Evolutionary conservation across 2,797 vertebrate genomes (phyloP).

Genomic region (Megaceryle alcyon): DNA sequence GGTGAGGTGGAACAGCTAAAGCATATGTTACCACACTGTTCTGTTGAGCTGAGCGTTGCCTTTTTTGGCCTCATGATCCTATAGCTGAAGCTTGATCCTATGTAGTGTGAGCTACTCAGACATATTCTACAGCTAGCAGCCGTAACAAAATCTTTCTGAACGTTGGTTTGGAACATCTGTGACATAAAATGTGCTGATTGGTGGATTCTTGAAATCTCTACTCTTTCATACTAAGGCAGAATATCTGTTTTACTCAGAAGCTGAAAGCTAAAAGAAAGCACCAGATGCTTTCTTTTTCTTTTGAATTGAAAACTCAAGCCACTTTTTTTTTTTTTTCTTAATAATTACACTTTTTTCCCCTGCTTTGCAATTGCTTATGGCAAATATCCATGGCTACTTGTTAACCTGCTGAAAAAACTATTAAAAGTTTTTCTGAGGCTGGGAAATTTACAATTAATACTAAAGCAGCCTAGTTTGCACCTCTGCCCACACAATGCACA

Average conservation of each 20-base stretch:
- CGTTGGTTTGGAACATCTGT: neutral
- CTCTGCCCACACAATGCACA: constrained; percentile 4
- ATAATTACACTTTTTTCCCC: neutral
- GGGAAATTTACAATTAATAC: constrained; percentile 44
- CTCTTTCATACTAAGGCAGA: neutral
- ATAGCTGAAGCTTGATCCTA: neutral
- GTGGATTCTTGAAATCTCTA: neutral
- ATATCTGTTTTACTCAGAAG: neutral
- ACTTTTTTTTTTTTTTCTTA: neutral
- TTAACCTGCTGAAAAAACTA: constrained; percentile 11
- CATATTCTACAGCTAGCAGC: neutral
- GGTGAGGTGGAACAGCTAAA: neutral
- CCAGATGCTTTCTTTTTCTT: neutral
- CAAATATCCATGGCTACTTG: neutral
- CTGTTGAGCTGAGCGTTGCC: neutral
- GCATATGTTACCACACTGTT: neutral
- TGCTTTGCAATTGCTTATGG: neutral
- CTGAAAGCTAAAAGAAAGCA: neutral
- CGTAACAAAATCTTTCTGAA: neutral
- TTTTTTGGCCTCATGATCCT: neutral
- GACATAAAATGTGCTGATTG: neutral
- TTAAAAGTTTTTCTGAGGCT: neutral
- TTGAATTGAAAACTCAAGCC: neutral
- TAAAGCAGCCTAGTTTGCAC: constrained; percentile 31
- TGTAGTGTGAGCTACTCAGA: neutral